A percentile compares a stretch with the other conserved stretches of the same genome.
These are phyloP conservation scores for Danio jaintianensis DNA, from an alignment of 2,797 vertebrate species.

Conservation along the genomic window DNA sequence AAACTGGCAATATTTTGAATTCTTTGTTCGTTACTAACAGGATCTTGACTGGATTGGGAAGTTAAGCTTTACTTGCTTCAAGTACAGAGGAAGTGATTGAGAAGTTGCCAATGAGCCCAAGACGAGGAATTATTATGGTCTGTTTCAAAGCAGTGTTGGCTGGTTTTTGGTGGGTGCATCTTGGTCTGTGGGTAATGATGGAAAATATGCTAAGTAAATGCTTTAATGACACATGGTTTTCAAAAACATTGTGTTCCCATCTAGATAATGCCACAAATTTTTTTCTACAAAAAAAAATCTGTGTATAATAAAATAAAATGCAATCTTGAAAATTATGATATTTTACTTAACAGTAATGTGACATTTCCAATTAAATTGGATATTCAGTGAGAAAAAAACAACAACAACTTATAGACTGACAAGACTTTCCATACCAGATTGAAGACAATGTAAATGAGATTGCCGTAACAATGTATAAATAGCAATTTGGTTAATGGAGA, in stretches of 20 bases:
- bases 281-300: background rate
- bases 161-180: constrained; percentile 2
- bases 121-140: background rate
- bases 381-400: no score
- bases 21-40: background rate
- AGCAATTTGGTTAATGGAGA: no score
- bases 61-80: background rate
- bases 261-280: background rate
- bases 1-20: background rate
- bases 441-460: no score
- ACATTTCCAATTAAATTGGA: no score
- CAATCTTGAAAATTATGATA: no score
- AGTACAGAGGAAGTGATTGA: background rate
- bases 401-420: no score
- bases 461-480: no score
- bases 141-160: background rate
- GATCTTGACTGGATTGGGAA: background rate
- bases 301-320: no score
- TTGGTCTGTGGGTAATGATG: background rate
- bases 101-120: background rate
- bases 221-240: constrained; percentile 6
- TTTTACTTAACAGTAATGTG: no score
- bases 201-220: background rate
- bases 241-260: constrained; percentile 1
- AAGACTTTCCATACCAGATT: no score